Evolutionary conservation across 2,113 vertebrate species (phyloP), one percentile per base, ranked within the genome.

Genomic region (Elanoides forficatus): DNA sequence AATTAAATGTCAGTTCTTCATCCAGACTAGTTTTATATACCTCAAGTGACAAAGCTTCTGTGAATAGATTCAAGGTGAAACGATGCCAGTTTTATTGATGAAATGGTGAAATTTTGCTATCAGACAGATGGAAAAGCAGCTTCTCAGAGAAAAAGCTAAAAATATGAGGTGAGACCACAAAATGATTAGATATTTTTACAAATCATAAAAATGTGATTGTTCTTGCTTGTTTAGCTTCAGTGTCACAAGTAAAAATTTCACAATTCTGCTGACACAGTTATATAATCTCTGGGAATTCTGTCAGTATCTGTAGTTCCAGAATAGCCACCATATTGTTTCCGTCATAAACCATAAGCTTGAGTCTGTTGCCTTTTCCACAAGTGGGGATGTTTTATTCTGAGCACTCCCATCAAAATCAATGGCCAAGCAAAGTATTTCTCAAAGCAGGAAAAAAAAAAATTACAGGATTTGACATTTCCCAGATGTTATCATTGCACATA

Each of bases 51-150:
- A 5, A 88, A 90, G 23, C 7, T 81, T 71, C 68, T 81, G 11
- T 78, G 65, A 90, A 92, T 63, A 94, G 42, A 86, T 66, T 94
- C 53, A 95, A 91, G 63, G 72, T 83, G 47, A 92, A 95, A 79
- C 1, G 4, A 83, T 66, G 73, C 47, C 43, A 72, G 38, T 79
- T 93, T 75, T 71, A 52, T 70, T 93, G 67, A 93, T 70, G 66
- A 90, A 95, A 92, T 45, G 30, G n/a, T 70, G 47, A 93, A 71
- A 59, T 66, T 88, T 76, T 95, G 10, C 45, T 88, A 27, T 91
- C 40, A 90, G 32, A 73, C n/a, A 70, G 47, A 56, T 63, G 32
- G 67, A 86, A 93, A 92, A 18, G 8, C 38, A 70, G 17, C 23
- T 90, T 94, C 63, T 86, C n/a, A 23, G 23, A 47, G 36, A 65